Base-by-base conservation (phyloP, 2,797 vertebrate species). In the Neosalanx taihuensis region DNA sequence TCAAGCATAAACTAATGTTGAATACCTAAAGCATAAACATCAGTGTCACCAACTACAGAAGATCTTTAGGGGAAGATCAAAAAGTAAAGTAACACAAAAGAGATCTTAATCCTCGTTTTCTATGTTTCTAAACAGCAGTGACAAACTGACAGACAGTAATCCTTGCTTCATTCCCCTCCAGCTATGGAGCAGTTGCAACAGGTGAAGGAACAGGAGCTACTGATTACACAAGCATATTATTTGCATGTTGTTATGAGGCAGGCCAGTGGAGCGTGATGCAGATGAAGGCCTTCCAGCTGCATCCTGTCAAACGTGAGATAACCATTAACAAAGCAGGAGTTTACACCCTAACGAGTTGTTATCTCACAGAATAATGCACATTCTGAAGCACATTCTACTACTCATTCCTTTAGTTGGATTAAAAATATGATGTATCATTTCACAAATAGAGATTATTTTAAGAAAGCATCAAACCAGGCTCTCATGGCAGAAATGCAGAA, bases 241-340 rank as follows among this genome's bases (percentile, higher is more conserved):
- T 79, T 86, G 76, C 83, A 87, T 88, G 81, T 73, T 84, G 74
- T 83, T 84, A 78, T 86, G 79, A 79, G 69, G 77, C 76, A 70
- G 77, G 71, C 76, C 75, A 77, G 69, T 79, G 71, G 71, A 80
- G 85, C 81, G 81, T 85, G 84, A 88, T 81, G 67, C 41, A 69
- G 63, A 82, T 63, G 76, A 84, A 67, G 67, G 77, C 68, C 72
- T 81, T 86, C 75, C 86, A 86, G 83, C 84, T 89, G 84, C 81
- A 86, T 75, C 66, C 66, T 81, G 79, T 83, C 76, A 78, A 68
- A 62, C 77, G 80, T 77, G 81, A 84, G 79, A 76, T 69, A 75
- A 80, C 72, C 76, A 80, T 78, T 79, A 83, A 86, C 72, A 75
- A 18, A n/a, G 72, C 59, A 70, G 80, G 75, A 85, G 83, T 82